These are phyloP conservation scores for Otolemur garnettii DNA, from an alignment of 2,113 vertebrate genomes.

Conservation along the genomic window DNA sequence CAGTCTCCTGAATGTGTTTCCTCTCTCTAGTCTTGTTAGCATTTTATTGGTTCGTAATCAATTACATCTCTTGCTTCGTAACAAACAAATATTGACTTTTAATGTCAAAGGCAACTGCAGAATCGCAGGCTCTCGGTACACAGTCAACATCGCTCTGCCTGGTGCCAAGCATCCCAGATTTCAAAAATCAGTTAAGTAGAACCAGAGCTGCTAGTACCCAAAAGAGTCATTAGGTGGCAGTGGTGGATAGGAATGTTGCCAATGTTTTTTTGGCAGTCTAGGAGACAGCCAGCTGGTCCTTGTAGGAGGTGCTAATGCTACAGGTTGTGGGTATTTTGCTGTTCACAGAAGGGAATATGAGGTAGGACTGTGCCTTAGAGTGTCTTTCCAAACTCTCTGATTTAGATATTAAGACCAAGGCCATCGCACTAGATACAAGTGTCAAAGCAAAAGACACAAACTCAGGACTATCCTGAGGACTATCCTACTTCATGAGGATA, in stretches of 20 bases:
- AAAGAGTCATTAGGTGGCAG: slow-evolving; percentile 57
- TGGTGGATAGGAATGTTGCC: not conserved
- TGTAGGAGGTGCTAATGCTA: not conserved
- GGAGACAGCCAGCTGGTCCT: not conserved
- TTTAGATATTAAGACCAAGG: slow-evolving; percentile 3
- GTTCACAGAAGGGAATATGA: not conserved
- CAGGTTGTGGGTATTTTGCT: not conserved
- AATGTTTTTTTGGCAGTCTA: not conserved
- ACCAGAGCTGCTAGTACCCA: not conserved
- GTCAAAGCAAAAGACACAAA: not conserved
- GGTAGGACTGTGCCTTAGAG: not conserved
- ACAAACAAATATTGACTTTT: slow-evolving; percentile 10
- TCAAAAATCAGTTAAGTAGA: not conserved
- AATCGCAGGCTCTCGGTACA: not conserved
- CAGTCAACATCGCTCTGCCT: not conserved
- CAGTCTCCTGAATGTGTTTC: not conserved
- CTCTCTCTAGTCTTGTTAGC: not conserved
- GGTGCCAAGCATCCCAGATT: not conserved
- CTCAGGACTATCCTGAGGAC: not conserved
- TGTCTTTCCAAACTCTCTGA: slow-evolving; percentile 9
- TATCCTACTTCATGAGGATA: not conserved
- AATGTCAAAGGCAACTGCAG: not conserved
- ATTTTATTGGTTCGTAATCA: slow-evolving; percentile 57
- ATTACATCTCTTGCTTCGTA: not conserved
- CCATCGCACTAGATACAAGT: not conserved